Evolutionary conservation across 1,140 invertebrate genomes (phyloP), one percentile per base, ranked within the genome.

Genomic region (Tyrophagus putrescentiae): DNA sequence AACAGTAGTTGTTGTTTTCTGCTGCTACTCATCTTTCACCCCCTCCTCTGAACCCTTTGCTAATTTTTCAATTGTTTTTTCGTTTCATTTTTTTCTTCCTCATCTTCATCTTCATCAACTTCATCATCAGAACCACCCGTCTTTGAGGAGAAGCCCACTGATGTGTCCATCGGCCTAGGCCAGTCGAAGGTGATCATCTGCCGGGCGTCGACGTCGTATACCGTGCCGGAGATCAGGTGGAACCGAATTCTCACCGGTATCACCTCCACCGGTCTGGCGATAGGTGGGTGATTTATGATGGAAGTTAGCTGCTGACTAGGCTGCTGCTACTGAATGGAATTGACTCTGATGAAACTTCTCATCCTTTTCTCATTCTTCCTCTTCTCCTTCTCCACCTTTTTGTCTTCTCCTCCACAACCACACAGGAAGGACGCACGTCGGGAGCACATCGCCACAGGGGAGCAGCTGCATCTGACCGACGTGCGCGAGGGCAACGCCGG

Each of bases 161-260:
- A 57, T 28, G 23, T 57, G 13, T 45, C 56, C 18, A 4, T 57
- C 5, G 56, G 56, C 44, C n/a, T 57, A 13, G 25, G 31, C 13
- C 32, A 41, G 31, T 57, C 56, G 16, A n/a, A 3, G 28, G 2
- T 57, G 4, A 2, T 57, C 2, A 44, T 27, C 39, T 57, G 56
- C 44, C 16, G 36, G 16, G 56, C 56, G 13, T 21, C 52, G 13
- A 31, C 27, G 13, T 53, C 50, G 23, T 53, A 6, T 5, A 9
- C 50, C 11, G 34, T 53, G 39, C 52, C 52, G 11, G 27, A 27
- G 13, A 54, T 54, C 28, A 54, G 25, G 25, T 54, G 52, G 52
- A 54, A 54, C 25, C 52, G 52, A 27, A 11, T 54, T 16, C 27
- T 54, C n/a, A 27, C 25, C 2, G 41, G 25, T 42, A 42, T 42